These are phyloP conservation scores for Ormyrus nitidulus DNA, from an alignment of 2,888 invertebrate genomes.

Conservation along the genomic window DNA sequence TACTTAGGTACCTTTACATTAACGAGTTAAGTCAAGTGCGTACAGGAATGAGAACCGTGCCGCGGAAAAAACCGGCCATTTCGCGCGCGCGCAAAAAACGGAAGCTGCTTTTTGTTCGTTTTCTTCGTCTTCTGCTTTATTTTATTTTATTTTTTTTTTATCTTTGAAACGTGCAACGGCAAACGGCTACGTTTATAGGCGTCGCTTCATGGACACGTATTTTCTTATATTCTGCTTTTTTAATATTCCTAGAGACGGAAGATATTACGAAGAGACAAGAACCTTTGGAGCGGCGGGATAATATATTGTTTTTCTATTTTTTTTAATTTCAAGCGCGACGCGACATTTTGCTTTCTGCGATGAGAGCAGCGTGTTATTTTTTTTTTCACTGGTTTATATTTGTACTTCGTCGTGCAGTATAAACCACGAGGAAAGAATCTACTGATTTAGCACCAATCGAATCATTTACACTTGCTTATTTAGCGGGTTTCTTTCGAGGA, in stretches of 20 bases:
- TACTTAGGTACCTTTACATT: no score
- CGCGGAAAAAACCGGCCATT: conserved; percentile 34
- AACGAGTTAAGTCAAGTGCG: conserved; percentile 25
- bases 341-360: conserved; percentile 14
- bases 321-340: conserved; percentile 5
- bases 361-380: neutral
- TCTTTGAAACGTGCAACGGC: conserved; percentile 33
- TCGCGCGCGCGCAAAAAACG: neutral
- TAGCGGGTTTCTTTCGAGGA: neutral
- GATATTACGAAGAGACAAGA: neutral
- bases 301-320: neutral
- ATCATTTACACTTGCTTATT: conserved; percentile 40
- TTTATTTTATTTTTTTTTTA: neutral
- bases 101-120: conserved; percentile 11
- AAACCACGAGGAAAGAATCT: conserved; percentile 26
- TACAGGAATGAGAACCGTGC: conserved; percentile 52
- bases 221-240: neutral
- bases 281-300: neutral
- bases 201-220: neutral
- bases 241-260: neutral
- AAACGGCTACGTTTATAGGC: conserved; percentile 32
- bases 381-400: neutral
- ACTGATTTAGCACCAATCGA: conserved; percentile 57
- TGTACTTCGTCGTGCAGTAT: conserved; percentile 22
- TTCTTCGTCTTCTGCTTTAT: neutral